Base-by-base conservation (phyloP, 2,888 invertebrate genomes). In the Aelia acuminata region DNA sequence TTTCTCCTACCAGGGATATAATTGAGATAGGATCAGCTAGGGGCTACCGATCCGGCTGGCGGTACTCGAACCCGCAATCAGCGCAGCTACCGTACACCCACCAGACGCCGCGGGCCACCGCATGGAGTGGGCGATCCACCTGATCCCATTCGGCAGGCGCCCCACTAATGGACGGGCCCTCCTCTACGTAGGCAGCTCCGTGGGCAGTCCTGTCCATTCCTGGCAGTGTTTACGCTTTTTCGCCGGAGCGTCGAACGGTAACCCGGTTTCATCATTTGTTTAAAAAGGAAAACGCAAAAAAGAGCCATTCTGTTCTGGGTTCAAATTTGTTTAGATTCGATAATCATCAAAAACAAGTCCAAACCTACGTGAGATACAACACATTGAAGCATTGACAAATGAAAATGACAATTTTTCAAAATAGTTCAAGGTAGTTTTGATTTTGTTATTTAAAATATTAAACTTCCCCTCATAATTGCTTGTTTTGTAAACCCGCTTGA, bases 81-180 rank as follows among this genome's bases (percentile, higher is more conserved):
- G 63, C 11, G 15, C 11, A 22, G 75, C 75, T 80, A 43, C 75
- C 75, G 75, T 43, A 43, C 75, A 80, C 39, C 43, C 63, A 63
- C 63, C 75, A 80, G 75, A 22, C 22, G 75, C 75, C 20, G 11
- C 39, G 22, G 35, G 75, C 75, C 22, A 80, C 43, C 43, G n/a
- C 39, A 80, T 80, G 39, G 75, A 39, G 75, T 80, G 43, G 75
- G 75, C 75, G 22, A 39, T 80, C n/a, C 75, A 35, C 35, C 75
- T 43, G 35, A 43, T 43, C 7, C 75, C 75, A 43, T 20, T 0
- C 75, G 15, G 75, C 43, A 35, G 75, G 75, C 75, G 75, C 75
- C 75, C 70, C 22, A 4, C 35, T 80, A 80, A 80, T 80, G 75
- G 75, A 75, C 75, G 35, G 18, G 31, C 50, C 20, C 5, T 8